A percentile compares a stretch with the other conserved stretches of the same genome.
Evolutionary conservation across 2,797 vertebrate species (phyloP).

Genomic region (Lepus oiostolus): DNA sequence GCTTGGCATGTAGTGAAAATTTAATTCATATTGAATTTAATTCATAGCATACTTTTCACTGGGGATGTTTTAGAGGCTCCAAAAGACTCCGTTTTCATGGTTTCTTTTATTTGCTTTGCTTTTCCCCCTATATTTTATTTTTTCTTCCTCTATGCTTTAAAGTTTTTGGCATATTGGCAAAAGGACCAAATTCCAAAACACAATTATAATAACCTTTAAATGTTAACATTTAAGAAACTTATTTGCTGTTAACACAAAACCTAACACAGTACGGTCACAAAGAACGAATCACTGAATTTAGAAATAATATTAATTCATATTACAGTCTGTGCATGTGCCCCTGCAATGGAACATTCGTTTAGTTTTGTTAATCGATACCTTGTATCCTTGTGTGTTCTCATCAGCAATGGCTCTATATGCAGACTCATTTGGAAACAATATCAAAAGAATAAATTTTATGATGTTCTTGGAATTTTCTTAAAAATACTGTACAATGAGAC

Average conservation of each 20-base stretch:
- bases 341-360: not conserved
- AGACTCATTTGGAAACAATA: conserved; percentile 31
- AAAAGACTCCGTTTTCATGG: not conserved
- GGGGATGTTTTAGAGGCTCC: conserved; percentile 11
- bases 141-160: not conserved
- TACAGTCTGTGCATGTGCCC: not conserved
- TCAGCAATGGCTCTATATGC: not conserved
- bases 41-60: conserved; percentile 7
- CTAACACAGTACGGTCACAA: not conserved
- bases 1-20: not conserved
- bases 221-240: conserved; percentile 66
- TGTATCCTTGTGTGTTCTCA: not conserved
- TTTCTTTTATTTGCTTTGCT: not conserved
- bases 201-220: conserved; percentile 61
- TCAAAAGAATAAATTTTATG: not conserved
- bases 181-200: conserved; percentile 24
- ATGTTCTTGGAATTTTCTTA: conserved; percentile 10
- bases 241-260: conserved; percentile 31
- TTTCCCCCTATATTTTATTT: not conserved
- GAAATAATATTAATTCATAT: conserved; percentile 40
- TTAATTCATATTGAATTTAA: conserved; percentile 22
- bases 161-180: conserved; percentile 13
- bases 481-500: not conserved
- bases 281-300: conserved; percentile 45
- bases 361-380: not conserved